These are phyloP conservation scores for Tinea semifulvella DNA, from an alignment of 2,888 invertebrate genomes.

Conservation along the genomic window DNA sequence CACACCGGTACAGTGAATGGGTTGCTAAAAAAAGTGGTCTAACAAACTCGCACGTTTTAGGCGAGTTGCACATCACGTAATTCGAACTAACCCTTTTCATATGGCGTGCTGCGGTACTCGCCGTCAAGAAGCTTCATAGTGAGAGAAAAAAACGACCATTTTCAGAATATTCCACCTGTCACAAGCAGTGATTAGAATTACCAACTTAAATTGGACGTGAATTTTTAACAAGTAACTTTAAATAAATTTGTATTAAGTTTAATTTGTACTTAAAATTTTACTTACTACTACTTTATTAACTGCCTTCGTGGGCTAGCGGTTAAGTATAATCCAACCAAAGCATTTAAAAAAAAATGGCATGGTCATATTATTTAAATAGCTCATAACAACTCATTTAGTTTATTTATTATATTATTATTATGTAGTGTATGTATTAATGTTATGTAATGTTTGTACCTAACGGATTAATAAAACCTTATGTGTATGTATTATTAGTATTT, in stretches of 20 bases:
- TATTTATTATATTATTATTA: no score
- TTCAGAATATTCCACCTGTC: conserved; percentile 9
- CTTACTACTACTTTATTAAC: no score
- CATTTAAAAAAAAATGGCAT: not conserved
- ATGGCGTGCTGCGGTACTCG: conserved; percentile 1
- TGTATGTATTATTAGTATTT: no score
- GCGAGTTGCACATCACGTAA: not conserved
- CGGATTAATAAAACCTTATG: no score
- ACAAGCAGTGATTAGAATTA: not conserved
- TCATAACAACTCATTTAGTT: no score
- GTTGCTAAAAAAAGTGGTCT: no score
- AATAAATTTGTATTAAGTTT: not conserved
- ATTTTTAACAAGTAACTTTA: not conserved
- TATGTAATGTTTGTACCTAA: no score
- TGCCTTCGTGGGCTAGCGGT: not conserved
- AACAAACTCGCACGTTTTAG: not conserved
- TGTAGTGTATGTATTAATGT: no score
- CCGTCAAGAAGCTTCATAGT: not conserved
- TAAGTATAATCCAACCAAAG: not conserved
- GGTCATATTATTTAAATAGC: no score
- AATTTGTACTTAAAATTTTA: not conserved
- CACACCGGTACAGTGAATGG: no score
- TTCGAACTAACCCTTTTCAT: not conserved
- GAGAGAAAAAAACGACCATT: not conserved
- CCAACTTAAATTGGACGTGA: conserved; percentile 9